Evolutionary conservation across 2,888 invertebrate genomes (phyloP).

Genomic region (Netelia fuscicornis): DNA sequence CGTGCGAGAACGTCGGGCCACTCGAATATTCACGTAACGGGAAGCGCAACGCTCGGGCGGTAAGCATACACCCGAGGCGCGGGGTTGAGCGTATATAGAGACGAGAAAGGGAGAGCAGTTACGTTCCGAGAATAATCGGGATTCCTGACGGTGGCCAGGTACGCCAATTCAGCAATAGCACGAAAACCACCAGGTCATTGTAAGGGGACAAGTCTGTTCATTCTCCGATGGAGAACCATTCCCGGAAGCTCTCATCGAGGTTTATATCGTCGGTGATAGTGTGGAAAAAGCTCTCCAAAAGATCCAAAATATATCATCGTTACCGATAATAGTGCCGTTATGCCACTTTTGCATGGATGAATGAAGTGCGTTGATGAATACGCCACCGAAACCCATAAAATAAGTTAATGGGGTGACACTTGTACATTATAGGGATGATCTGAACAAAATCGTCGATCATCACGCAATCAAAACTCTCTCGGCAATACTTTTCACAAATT

Average conservation of each 20-base stretch:
- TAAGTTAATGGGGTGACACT: too few species aligned
- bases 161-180: slow-evolving; percentile 5
- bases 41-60: neutral
- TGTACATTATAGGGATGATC: too few species aligned
- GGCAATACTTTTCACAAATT: too few species aligned
- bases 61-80: too few species aligned
- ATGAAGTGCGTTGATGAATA: too few species aligned
- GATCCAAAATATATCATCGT: neutral
- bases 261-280: slow-evolving; percentile 16
- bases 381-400: too few species aligned
- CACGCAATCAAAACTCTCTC: too few species aligned
- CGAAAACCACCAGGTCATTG: neutral
- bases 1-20: slow-evolving; percentile 21
- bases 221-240: slow-evolving; percentile 15
- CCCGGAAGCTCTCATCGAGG: slow-evolving; percentile 8
- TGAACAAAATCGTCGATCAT: too few species aligned
- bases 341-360: neutral
- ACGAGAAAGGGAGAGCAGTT: slow-evolving; percentile 32
- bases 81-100: neutral
- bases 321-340: neutral
- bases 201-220: neutral
- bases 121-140: slow-evolving; percentile 46
- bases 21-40: slow-evolving; percentile 43
- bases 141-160: slow-evolving; percentile 33
- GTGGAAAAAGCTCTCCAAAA: neutral